Evolutionary conservation across 2,888 invertebrate genomes (phyloP).

Genomic region (Ariolimax columbianus): DNA sequence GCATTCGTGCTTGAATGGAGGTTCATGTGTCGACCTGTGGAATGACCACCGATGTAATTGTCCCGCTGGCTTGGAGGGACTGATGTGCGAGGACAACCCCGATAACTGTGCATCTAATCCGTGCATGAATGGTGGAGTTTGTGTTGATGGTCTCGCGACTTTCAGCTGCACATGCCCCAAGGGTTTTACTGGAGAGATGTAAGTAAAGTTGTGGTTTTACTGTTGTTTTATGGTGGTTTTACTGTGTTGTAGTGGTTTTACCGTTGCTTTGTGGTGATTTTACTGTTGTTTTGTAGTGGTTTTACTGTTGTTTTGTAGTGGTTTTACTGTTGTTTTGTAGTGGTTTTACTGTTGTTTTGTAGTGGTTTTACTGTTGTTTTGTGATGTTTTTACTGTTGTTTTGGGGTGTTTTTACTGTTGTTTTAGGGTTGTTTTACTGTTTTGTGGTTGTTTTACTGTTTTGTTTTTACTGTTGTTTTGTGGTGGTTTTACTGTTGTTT

Average conservation of each 20-base stretch:
- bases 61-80: constrained; percentile 65
- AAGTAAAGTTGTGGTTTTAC: constrained; percentile 50
- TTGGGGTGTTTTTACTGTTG: neutral
- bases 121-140: constrained; percentile 64
- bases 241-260: neutral
- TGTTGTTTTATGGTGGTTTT: too few species aligned
- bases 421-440: neutral
- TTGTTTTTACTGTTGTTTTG: neutral
- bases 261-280: too few species aligned
- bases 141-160: constrained; percentile 63
- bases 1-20: constrained; percentile 84
- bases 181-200: constrained; percentile 70
- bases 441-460: too few species aligned
- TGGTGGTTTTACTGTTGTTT: too few species aligned
- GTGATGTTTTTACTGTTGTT: too few species aligned
- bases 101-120: constrained; percentile 90
- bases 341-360: too few species aligned
- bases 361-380: neutral
- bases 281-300: too few species aligned
- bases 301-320: too few species aligned
- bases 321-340: too few species aligned
- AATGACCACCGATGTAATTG: constrained; percentile 73
- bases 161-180: constrained; percentile 66
- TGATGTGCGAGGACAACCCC: constrained; percentile 81
- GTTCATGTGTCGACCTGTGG: constrained; percentile 78